Percentiles rank a stretch among this genome's conserved stretches.
phyloP scores from a whole-genome alignment of 2,797 vertebrate species.

The Gobio occitaniae region DNA sequence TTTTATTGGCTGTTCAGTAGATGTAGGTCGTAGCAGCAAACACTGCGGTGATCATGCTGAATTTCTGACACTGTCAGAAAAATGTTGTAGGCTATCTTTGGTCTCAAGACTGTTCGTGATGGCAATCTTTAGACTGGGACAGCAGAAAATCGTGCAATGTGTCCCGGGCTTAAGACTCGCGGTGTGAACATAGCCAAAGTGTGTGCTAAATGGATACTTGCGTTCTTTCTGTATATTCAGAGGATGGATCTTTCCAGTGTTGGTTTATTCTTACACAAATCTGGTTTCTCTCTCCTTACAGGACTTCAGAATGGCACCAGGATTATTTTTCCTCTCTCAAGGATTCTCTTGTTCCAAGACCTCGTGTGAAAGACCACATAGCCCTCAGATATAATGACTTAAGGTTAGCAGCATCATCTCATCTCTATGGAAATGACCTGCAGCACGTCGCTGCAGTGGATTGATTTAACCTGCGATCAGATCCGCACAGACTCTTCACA shows the following conservation, averaged over 20 bases:
- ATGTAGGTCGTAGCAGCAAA: too few relatives aligned
- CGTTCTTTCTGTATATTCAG: neutral
- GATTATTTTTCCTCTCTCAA: constrained; percentile 20
- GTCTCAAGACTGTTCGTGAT: too few relatives aligned
- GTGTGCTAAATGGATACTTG: neutral
- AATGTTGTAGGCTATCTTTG: too few relatives aligned
- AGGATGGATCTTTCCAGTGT: neutral
- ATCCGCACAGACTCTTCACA: constrained; percentile 33
- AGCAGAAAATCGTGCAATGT: too few relatives aligned
- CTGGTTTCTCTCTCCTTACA: neutral
- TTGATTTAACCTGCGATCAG: constrained; percentile 7
- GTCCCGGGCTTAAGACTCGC: too few relatives aligned
- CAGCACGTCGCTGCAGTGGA: neutral
- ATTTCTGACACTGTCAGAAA: too few relatives aligned
- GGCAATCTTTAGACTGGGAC: too few relatives aligned
- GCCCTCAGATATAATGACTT: constrained; percentile 69
- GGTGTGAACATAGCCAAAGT: neutral
- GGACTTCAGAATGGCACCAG: constrained; percentile 39
- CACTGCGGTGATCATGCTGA: too few relatives aligned
- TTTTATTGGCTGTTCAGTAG: too few relatives aligned
- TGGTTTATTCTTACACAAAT: neutral
- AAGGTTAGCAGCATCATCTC: constrained; percentile 65
- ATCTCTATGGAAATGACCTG: constrained; percentile 54
- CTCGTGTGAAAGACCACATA: constrained; percentile 37
- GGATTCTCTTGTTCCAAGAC: constrained; percentile 11